These are phyloP conservation scores for Pseudolycoriella hygida DNA, from an alignment of 2,888 invertebrate genomes.

Conservation along the genomic window DNA sequence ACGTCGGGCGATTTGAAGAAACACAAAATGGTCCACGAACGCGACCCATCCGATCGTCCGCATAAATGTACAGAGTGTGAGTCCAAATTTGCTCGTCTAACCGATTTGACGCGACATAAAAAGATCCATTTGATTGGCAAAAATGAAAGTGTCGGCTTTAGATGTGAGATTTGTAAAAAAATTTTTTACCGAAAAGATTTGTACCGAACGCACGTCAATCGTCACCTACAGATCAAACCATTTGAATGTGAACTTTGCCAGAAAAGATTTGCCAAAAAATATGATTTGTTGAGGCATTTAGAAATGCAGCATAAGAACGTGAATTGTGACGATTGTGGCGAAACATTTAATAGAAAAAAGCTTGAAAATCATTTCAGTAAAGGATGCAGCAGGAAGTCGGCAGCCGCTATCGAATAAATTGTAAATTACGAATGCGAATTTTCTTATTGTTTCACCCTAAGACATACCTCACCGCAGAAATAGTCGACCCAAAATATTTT, in stretches of 20 bases:
- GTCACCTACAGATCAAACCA: constrained; percentile 2
- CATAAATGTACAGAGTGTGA: neutral
- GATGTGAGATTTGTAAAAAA: constrained; percentile 1
- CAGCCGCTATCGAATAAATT: too few species aligned
- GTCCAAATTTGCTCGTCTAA: constrained; percentile 3
- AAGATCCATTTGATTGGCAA: constrained; percentile 1
- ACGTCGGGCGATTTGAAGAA: constrained; percentile 4
- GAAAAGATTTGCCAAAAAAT: too few species aligned
- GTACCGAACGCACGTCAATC: neutral
- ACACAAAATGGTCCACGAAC: constrained; percentile 2
- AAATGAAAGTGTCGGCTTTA: constrained; percentile 2
- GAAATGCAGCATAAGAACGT: too few species aligned
- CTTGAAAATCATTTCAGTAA: too few species aligned
- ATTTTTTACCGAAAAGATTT: constrained; percentile 4
- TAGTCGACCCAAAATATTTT: too few species aligned
- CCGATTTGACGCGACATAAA: constrained; percentile 4
- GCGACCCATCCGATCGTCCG: neutral
- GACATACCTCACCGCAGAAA: too few species aligned
- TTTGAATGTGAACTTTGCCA: neutral
- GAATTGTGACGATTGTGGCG: too few species aligned
- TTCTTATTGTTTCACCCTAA: too few species aligned
- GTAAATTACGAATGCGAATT: too few species aligned
- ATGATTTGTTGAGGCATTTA: too few species aligned
- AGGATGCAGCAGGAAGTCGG: too few species aligned
- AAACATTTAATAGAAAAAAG: too few species aligned